Percentiles rank a stretch among this genome's conserved stretches.
These are phyloP conservation scores for Amniataba percoides DNA, from an alignment of 2,797 vertebrate species.

Conservation along the genomic window DNA sequence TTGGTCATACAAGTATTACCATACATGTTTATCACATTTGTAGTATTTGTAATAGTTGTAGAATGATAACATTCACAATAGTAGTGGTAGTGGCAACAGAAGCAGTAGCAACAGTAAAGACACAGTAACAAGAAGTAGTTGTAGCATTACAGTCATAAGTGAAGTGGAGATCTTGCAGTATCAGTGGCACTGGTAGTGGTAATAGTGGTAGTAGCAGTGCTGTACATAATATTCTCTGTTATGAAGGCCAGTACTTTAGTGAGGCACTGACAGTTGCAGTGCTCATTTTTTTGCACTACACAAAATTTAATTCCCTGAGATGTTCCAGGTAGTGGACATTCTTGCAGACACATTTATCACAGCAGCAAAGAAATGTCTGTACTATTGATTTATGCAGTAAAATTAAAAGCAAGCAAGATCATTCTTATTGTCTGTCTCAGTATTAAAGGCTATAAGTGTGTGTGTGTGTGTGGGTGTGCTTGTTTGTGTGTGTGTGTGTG, in stretches of 20 bases:
- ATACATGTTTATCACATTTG: too few species aligned
- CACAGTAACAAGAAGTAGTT: background rate
- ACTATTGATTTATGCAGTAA: conserved; percentile 34
- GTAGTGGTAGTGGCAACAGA: background rate
- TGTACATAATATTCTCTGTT: background rate
- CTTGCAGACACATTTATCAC: conserved; percentile 24
- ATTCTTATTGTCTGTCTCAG: background rate
- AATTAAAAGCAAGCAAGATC: conserved; percentile 31
- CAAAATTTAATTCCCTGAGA: conserved; percentile 27
- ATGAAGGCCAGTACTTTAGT: background rate
- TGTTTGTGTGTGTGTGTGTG: background rate
- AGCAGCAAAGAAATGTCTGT: background rate
- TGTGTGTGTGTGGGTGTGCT: background rate
- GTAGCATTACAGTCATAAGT: background rate
- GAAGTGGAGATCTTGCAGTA: background rate
- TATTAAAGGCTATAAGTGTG: background rate
- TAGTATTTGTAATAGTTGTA: background rate
- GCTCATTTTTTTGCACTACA: background rate
- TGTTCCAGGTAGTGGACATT: background rate
- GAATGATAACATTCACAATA: background rate
- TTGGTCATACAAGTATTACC: background rate
- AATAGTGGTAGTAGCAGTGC: background rate
- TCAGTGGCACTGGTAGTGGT: background rate
- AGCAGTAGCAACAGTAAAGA: background rate
- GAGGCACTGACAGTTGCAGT: background rate